These are phyloP conservation scores for Ammodytes dubius DNA, from an alignment of 2,113 vertebrate species.

Conservation along the genomic window DNA sequence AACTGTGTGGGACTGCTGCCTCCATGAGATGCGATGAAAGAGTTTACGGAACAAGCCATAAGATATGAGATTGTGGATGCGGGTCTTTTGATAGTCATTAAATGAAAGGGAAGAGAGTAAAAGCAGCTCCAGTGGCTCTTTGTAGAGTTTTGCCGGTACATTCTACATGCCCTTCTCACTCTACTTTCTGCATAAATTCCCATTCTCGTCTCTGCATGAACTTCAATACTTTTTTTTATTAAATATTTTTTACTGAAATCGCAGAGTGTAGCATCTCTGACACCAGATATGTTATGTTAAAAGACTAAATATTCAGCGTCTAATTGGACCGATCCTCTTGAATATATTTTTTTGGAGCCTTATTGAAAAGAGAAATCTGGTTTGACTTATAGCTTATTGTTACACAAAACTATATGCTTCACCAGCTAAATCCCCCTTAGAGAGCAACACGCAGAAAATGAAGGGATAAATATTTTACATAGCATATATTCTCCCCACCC, in stretches of 20 bases:
- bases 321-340: constrained; percentile 17
- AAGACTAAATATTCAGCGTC: constrained; percentile 12
- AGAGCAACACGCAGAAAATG: constrained; percentile 60
- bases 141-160: background rate
- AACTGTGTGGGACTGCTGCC: constrained; percentile 31
- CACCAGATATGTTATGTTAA: background rate
- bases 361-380: constrained; percentile 15
- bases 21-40: constrained; percentile 30
- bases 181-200: background rate
- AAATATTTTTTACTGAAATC: background rate
- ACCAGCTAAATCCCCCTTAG: constrained; percentile 55
- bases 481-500: constrained; percentile 46
- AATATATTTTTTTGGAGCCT: constrained; percentile 26
- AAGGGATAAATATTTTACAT: constrained; percentile 76
- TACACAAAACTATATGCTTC: constrained; percentile 37
- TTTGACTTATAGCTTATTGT: constrained; percentile 40
- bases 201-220: background rate
- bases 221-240: no score
- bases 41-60: constrained; percentile 11
- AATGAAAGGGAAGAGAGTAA: background rate
- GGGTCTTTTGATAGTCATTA: constrained; percentile 28
- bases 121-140: background rate
- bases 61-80: constrained; percentile 6
- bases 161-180: background rate
- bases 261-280: background rate